phyloP scores from a whole-genome alignment of 2,113 vertebrate genomes.

The Xiphophorus maculatus region DNA sequence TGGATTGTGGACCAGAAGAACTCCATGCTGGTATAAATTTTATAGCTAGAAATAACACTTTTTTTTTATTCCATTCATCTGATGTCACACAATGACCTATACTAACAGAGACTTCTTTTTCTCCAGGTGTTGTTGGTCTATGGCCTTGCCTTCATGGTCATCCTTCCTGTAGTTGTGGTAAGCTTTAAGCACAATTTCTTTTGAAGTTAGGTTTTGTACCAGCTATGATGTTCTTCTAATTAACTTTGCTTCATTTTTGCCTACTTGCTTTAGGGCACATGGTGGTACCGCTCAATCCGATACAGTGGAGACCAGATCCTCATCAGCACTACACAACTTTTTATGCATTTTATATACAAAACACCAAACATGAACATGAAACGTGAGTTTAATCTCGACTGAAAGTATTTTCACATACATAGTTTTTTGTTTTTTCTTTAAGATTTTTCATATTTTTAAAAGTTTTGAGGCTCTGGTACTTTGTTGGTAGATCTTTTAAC shows the following conservation, averaged over 20 bases:
- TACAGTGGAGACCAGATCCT: constrained; percentile 99
- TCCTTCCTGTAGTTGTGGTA: constrained; percentile 98
- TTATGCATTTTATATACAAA: constrained; percentile 98
- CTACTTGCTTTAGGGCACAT: constrained; percentile 86
- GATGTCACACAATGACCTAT: background rate
- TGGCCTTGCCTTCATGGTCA: constrained; percentile 98
- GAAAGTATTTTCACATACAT: too few species aligned
- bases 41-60: background rate
- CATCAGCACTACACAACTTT: constrained; percentile 97
- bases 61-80: background rate
- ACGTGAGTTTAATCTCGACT: constrained; percentile 81
- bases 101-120: constrained; percentile 4
- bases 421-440: accelerated
- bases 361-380: constrained; percentile 99
- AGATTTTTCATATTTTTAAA: too few species aligned
- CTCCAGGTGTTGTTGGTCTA: constrained; percentile 94
- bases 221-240: background rate
- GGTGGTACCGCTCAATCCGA: constrained; percentile 99
- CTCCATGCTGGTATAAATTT: constrained; percentile 90
- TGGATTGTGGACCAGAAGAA: constrained; percentile 99
- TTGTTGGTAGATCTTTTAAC: background rate
- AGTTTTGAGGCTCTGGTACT: background rate
- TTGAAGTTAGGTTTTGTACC: background rate
- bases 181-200: constrained; percentile 48
- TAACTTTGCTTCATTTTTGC: background rate